phyloP scores from a whole-genome alignment of 1,140 invertebrate genomes.

The Aphelinus atriplicis region DNA sequence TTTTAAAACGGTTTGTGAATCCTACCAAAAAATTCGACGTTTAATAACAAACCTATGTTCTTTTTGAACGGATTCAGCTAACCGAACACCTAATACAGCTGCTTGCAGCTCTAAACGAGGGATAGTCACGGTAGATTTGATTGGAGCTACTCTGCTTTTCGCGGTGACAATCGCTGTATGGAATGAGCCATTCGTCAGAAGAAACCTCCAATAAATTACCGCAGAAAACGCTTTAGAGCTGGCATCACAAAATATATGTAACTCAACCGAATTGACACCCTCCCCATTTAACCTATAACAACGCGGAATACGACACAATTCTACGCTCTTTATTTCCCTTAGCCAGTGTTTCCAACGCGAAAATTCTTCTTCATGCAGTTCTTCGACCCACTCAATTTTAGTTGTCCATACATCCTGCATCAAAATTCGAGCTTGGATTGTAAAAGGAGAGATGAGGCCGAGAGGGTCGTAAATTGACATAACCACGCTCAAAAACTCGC shows the following conservation, averaged over 20 bases:
- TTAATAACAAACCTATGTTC: background rate
- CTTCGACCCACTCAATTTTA: slow-evolving; percentile 43
- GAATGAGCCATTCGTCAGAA: background rate
- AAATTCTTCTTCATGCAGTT: slow-evolving; percentile 26
- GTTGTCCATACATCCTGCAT: slow-evolving; percentile 43
- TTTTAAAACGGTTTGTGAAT: slow-evolving; percentile 49
- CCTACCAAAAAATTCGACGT: slow-evolving; percentile 46
- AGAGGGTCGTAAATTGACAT: slow-evolving; percentile 49
- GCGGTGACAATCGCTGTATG: slow-evolving; percentile 4
- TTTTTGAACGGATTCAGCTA: background rate
- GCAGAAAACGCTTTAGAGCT: background rate
- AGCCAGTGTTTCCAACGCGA: slow-evolving; percentile 26
- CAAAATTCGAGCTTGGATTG: slow-evolving; percentile 41
- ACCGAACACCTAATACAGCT: slow-evolving; percentile 43
- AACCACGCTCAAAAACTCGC: slow-evolving; percentile 33
- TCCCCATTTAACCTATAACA: background rate
- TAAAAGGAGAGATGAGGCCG: slow-evolving; percentile 42
- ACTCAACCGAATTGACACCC: background rate
- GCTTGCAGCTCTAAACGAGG: slow-evolving; percentile 57
- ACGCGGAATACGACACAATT: slow-evolving; percentile 10
- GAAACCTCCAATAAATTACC: background rate
- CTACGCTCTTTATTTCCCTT: background rate
- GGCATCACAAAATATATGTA: background rate
- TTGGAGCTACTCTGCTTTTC: slow-evolving; percentile 51
- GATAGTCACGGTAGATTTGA: slow-evolving; percentile 48